Conservation (phyloP, 2,113 vertebrate species). For the Myiagra hebetior region DNA sequence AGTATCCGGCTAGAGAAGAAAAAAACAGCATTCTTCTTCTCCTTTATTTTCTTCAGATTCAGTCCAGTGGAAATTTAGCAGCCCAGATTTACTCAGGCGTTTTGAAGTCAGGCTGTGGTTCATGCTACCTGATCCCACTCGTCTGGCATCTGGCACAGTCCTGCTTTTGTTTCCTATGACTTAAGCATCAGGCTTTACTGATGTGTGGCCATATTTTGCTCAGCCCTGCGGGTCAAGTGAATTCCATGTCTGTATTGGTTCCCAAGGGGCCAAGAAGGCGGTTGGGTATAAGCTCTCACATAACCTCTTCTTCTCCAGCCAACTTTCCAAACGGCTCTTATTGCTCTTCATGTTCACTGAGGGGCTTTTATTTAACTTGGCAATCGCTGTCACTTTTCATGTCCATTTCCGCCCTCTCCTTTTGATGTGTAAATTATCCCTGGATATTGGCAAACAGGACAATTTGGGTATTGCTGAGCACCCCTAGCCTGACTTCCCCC, state of each 20-base stretch:
- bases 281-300: slow-evolving; percentile 54
- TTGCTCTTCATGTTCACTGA: slow-evolving; percentile 67
- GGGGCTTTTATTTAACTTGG: slow-evolving; percentile 73
- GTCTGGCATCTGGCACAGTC: slow-evolving; percentile 62
- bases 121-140: slow-evolving; percentile 64
- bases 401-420: slow-evolving; percentile 57
- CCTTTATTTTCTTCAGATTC: slow-evolving; percentile 16
- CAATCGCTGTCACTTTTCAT: slow-evolving; percentile 63
- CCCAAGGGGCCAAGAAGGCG: slow-evolving; percentile 46
- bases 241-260: slow-evolving; percentile 53
- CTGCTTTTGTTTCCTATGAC: slow-evolving; percentile 63
- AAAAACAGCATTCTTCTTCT: neutral
- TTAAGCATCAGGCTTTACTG: slow-evolving; percentile 60
- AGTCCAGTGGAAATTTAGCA: slow-evolving; percentile 25
- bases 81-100: slow-evolving; percentile 22
- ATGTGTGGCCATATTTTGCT: slow-evolving; percentile 60
- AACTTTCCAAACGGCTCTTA: slow-evolving; percentile 63
- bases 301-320: slow-evolving; percentile 62
- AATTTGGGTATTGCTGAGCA: slow-evolving; percentile 61
- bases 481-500: slow-evolving; percentile 24
- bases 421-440: slow-evolving; percentile 71
- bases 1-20: neutral
- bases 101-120: slow-evolving; percentile 53
- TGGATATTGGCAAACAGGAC: slow-evolving; percentile 61
- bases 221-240: slow-evolving; percentile 62